phyloP scores from a whole-genome alignment of 2,797 vertebrate species.

The Spinibarbus caldwelli region DNA sequence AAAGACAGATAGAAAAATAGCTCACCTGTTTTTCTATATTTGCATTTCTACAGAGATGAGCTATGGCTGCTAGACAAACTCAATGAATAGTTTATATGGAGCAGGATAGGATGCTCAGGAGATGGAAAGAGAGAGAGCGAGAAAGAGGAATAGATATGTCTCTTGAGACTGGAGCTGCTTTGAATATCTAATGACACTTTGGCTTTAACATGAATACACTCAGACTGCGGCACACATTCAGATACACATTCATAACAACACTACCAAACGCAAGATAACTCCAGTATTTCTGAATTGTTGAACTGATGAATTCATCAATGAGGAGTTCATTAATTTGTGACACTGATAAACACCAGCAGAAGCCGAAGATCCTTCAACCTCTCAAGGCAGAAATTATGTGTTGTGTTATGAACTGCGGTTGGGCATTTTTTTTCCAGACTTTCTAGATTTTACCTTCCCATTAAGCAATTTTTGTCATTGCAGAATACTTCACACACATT shows the following conservation, averaged over 20 bases:
- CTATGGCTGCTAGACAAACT: conserved; percentile 78
- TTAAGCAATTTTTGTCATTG: neutral
- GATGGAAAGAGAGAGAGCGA: conserved; percentile 48
- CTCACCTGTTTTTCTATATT: conserved; percentile 70
- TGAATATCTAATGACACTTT: conserved; percentile 86
- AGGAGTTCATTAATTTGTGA: neutral
- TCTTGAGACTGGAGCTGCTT: conserved; percentile 82
- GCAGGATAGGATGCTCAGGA: conserved; percentile 81
- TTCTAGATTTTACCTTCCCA: neutral
- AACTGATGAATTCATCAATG: too few relatives aligned
- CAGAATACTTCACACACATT: neutral
- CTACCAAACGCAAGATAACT: neutral
- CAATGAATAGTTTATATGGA: conserved; percentile 87
- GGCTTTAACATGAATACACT: conserved; percentile 73
- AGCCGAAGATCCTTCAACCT: neutral
- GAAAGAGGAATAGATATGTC: conserved; percentile 75
- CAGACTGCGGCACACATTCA: conserved; percentile 62
- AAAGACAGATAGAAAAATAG: conserved; percentile 42
- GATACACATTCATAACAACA: conserved; percentile 56
- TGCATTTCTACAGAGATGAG: conserved; percentile 70
- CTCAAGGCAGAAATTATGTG: neutral
- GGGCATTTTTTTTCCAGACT: neutral
- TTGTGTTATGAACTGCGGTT: neutral
- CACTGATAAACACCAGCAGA: neutral
- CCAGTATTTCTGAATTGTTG: neutral